Evolutionary conservation across 2,888 invertebrate genomes (phyloP), one percentile per base, ranked within the genome.

Genomic region (Taenaris catops): DNA sequence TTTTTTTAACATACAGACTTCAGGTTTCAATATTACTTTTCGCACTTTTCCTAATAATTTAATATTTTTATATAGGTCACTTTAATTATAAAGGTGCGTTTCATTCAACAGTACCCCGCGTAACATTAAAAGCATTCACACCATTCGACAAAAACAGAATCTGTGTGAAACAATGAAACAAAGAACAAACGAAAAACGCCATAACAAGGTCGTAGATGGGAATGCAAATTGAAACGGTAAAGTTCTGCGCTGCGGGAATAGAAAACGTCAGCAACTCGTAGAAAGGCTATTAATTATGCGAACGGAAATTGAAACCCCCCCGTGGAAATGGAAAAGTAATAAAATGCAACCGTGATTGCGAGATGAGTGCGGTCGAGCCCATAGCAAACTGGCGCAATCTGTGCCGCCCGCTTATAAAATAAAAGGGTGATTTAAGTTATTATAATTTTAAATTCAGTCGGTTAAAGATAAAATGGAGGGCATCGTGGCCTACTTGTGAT

Each of bases 261-360:
- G 78, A 71, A 72, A 70, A 71, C 63, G 74, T 63, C 79, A 71
- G 70, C 68, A 61, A 68, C 63, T 66, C 64, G 70, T 61, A 69
- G 76, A 75, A 73, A 79, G 69, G 74, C 80, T 80, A 81, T 83
- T 83, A 84, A 84, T 86, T 84, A 84, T 80, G 69, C 73, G 74
- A 74, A 73, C 74, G 83, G 84, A 84, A 81, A 86, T 84, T 78
- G 83, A 83, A 84, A 80, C 75, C 83, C 73, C 73, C 28, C 80
- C 74, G 66, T 72, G 86, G 84, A 83, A 83, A 86, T 86, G 75
- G 79, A 81, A 84, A 81, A 84, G 84, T 83, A 86, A 84, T 84
- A 84, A 84, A 84, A 86, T 83, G 81, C 81, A 78, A 80, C 78
- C 80, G 72, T 73, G 73, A 79, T 79, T 78, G 74, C 72, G 64